Evolutionary conservation across 2,888 invertebrate genomes (phyloP).

Genomic region (Synanthedon tipuliformis): DNA sequence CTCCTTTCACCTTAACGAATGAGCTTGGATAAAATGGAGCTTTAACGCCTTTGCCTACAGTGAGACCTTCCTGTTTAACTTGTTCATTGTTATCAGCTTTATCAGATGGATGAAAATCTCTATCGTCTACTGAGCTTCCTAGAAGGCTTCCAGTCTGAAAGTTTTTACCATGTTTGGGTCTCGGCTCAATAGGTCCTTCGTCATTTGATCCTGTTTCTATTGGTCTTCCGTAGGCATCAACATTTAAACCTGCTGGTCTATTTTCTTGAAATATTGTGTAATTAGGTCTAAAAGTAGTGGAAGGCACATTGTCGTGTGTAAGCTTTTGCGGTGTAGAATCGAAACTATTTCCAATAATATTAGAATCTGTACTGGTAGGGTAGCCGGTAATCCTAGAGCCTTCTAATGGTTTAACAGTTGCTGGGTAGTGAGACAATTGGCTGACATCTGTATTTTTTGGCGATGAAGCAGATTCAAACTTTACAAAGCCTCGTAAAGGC

Average conservation of each 20-base stretch:
- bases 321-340: background rate
- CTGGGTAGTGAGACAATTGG: background rate
- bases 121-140: background rate
- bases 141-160: background rate
- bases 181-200: background rate
- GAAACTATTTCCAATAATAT: background rate
- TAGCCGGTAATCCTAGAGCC: background rate
- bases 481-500: constrained; percentile 7
- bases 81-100: background rate
- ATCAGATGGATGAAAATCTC: background rate
- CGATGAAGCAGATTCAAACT: background rate
- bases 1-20: constrained; percentile 13
- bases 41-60: background rate
- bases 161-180: background rate
- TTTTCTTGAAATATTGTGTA: constrained; percentile 7
- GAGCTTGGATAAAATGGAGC: background rate
- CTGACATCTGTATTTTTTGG: background rate
- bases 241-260: constrained; percentile 5
- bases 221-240: constrained; percentile 6
- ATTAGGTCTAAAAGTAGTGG: constrained; percentile 17
- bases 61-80: background rate
- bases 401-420: background rate
- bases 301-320: constrained; percentile 7
- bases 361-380: background rate
- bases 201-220: background rate